These are phyloP conservation scores for Hafferia zeledoni DNA, from an alignment of 2,797 vertebrate species.

Conservation along the genomic window DNA sequence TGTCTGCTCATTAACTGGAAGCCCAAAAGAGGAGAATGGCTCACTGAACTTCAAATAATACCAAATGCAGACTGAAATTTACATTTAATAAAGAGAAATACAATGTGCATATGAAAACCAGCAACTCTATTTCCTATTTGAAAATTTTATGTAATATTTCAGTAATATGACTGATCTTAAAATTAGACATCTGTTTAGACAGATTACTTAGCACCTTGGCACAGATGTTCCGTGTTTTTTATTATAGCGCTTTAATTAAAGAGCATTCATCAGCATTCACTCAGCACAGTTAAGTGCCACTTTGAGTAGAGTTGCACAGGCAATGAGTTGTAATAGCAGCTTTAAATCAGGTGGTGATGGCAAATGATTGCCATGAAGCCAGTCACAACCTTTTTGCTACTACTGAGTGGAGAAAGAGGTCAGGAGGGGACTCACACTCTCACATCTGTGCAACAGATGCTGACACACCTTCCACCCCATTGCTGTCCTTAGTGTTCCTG, in stretches of 20 bases:
- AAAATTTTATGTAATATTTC: slow-evolving; percentile 6
- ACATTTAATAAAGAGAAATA: neutral
- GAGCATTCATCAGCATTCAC: slow-evolving; percentile 43
- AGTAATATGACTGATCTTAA: slow-evolving; percentile 1
- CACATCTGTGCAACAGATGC: neutral
- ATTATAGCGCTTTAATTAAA: slow-evolving; percentile 38
- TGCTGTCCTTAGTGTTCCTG: neutral
- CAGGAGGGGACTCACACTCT: neutral
- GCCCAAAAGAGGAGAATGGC: neutral
- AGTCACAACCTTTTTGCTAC: neutral
- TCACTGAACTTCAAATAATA: slow-evolving; percentile 1
- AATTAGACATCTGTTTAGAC: slow-evolving; percentile 43
- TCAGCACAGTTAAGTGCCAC: slow-evolving; percentile 16
- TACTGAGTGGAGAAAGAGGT: neutral
- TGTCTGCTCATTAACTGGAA: neutral
- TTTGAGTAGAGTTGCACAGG: neutral
- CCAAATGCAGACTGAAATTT: neutral
- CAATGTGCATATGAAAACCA: neutral
- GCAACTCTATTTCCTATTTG: neutral
- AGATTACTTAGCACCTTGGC: slow-evolving; percentile 53
- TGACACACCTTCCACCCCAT: neutral
- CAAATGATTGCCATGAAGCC: neutral
- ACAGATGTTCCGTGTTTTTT: slow-evolving; percentile 48
- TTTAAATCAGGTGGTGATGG: slow-evolving; percentile 17
- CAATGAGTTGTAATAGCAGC: neutral